phyloP scores from a whole-genome alignment of 2,797 vertebrate genomes.

The Botia kubotai region DNA sequence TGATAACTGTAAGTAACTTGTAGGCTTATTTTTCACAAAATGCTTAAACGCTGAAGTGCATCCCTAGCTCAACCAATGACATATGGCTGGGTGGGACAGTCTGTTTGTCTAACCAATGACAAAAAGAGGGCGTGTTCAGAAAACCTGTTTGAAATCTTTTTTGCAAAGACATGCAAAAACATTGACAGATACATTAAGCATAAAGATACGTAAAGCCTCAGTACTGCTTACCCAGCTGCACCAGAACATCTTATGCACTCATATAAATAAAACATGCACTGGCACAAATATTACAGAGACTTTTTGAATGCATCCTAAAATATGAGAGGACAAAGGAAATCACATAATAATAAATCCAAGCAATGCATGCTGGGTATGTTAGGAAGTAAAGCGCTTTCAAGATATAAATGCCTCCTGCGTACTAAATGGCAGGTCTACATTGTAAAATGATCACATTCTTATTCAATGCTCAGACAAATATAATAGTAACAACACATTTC shows the following conservation, averaged over 20 bases:
- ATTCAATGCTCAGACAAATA: neutral
- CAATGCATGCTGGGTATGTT: neutral
- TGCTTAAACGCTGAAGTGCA: neutral
- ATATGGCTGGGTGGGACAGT: neutral
- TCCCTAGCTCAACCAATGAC: too few relatives aligned
- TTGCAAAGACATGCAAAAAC: neutral
- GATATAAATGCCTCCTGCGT: neutral
- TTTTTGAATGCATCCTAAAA: too few relatives aligned
- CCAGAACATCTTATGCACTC: neutral
- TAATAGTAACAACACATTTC: neutral
- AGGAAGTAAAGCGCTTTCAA: neutral
- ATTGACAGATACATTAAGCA: neutral
- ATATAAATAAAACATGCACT: neutral
- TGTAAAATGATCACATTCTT: neutral
- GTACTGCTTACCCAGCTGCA: too few relatives aligned
- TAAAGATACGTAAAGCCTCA: neutral
- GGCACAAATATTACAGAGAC: neutral
- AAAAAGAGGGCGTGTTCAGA: neutral
- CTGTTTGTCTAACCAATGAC: neutral
- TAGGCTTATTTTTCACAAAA: too few relatives aligned
- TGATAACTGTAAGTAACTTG: neutral
- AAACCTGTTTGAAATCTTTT: too few relatives aligned
- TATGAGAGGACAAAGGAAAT: neutral
- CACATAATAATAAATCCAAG: neutral
- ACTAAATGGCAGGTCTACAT: slow-evolving; percentile 2